Base-by-base conservation (phyloP, 1,140 invertebrate species). In the Drosophila sp. region DNA sequence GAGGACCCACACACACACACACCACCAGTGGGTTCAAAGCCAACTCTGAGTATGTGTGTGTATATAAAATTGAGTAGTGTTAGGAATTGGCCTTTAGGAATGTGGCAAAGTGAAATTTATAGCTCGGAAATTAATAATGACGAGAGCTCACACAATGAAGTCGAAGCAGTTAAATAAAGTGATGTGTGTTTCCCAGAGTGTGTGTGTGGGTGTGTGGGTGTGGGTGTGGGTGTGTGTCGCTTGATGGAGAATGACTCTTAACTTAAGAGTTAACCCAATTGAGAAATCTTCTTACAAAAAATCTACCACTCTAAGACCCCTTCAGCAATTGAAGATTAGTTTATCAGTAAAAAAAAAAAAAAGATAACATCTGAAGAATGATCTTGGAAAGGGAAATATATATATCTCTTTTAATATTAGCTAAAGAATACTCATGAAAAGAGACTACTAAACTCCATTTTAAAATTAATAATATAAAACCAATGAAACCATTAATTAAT, bases 81-180 rank as follows among this genome's bases (percentile, higher is more conserved):
- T 76, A 64, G 66, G 74, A 67, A 79, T 81, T 87, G 79, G 83
- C 75, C 79, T 73, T 86, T 65, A 70, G 83, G 86, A 87, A 89
- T 89, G 83, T 89, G 83, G 83, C 84, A 87, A 87, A 87, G 84
- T 76, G 71, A 83, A 87, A 87, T 87, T 87, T 87, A 87, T 87
- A 89, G 83, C 83, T 89, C 83, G 83, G 83, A 87, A 87, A 87
- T 87, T 87, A 87, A 87, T 87, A 87, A 87, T 86, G 81, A 87
- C 83, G 69, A 83, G 69, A 83, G 84, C 79, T 50, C 44, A 55
- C 69, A 86, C 83, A 86, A 86, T 85, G 82, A 85, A 78, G 68
- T 76, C 75, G 73, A 60, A 61, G 68, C 66, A 58, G 76, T 60
- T 57, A 78, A 85, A 81, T 76, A 70, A 71, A 61, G 62, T 73